These are phyloP conservation scores for Petrocephalus schoutedeni DNA, from an alignment of 2,797 vertebrate species.

Conservation along the genomic window DNA sequence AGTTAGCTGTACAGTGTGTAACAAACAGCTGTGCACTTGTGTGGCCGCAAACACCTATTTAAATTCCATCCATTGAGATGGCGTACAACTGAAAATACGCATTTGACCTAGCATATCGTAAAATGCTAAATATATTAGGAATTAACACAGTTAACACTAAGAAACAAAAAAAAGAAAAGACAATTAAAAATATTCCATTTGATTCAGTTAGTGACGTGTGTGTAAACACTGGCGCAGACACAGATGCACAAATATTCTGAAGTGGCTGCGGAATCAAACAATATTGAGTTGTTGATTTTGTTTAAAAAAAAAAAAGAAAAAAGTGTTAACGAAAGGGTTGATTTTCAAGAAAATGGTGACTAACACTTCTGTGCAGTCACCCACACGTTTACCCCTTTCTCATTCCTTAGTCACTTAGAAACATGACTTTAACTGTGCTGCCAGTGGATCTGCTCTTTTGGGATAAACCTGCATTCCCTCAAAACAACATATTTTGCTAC, in stretches of 20 bases:
- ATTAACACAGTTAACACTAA: background rate
- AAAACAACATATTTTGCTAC: background rate
- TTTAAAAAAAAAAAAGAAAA: background rate
- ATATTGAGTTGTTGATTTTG: constrained; percentile 15
- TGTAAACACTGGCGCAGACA: background rate
- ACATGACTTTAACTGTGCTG: background rate
- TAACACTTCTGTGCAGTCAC: constrained; percentile 33
- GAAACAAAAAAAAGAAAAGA: background rate
- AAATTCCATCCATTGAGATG: background rate
- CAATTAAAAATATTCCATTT: background rate
- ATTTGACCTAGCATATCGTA: background rate
- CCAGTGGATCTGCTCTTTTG: background rate
- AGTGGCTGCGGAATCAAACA: background rate
- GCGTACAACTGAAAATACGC: background rate
- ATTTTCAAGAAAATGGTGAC: constrained; percentile 38
- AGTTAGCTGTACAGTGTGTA: constrained; percentile 22
- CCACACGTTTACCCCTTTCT: background rate
- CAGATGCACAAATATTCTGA: background rate
- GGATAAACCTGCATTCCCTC: background rate
- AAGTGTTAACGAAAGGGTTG: constrained; percentile 24
- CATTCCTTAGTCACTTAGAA: constrained; percentile 19
- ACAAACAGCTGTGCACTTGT: background rate
- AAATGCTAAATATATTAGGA: background rate
- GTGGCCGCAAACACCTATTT: background rate
- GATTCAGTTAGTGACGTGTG: background rate